Conservation (phyloP, 1,140 invertebrate genomes). For the Calephelis nemesis region DNA sequence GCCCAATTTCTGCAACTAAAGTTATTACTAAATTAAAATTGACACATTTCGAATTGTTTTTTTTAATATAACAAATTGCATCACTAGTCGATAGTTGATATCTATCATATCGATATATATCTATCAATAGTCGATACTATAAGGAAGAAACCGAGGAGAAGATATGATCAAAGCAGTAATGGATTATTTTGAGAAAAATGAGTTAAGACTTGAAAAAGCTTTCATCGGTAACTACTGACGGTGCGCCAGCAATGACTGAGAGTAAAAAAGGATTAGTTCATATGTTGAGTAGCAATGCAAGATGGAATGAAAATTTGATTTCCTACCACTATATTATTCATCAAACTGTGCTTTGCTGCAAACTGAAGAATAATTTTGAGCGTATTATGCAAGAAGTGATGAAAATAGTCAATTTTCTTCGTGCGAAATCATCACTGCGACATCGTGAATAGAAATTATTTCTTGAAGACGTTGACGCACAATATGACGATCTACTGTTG, state of each 20-base stretch:
- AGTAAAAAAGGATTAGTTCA: constrained; percentile 26
- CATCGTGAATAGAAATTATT: constrained; percentile 30
- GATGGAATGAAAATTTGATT: constrained; percentile 29
- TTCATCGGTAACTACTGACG: constrained; percentile 24
- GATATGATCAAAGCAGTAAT: constrained; percentile 15
- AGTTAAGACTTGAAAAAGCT: constrained; percentile 27
- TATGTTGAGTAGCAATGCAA: constrained; percentile 25
- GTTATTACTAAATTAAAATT: too few relatives aligned
- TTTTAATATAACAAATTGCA: too few relatives aligned
- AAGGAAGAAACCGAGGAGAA: constrained; percentile 14
- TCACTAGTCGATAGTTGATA: too few relatives aligned
- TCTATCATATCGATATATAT: too few relatives aligned
- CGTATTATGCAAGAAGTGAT: constrained; percentile 27
- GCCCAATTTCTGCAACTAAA: too few relatives aligned
- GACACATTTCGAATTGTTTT: too few relatives aligned
- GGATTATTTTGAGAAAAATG: constrained; percentile 25
- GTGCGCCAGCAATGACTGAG: constrained; percentile 25
- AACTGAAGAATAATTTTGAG: constrained; percentile 25
- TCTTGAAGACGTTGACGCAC: constrained; percentile 30
- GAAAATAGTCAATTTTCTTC: constrained; percentile 27
- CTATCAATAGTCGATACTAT: background rate
- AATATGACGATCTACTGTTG: constrained; percentile 30
- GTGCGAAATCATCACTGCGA: constrained; percentile 26
- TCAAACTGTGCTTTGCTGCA: constrained; percentile 25
- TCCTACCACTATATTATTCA: constrained; percentile 20